Percentiles rank a stretch among this genome's conserved stretches.
These are phyloP conservation scores for Amphiprion ocellaris DNA, from an alignment of 2,113 vertebrate genomes.

Conservation along the genomic window DNA sequence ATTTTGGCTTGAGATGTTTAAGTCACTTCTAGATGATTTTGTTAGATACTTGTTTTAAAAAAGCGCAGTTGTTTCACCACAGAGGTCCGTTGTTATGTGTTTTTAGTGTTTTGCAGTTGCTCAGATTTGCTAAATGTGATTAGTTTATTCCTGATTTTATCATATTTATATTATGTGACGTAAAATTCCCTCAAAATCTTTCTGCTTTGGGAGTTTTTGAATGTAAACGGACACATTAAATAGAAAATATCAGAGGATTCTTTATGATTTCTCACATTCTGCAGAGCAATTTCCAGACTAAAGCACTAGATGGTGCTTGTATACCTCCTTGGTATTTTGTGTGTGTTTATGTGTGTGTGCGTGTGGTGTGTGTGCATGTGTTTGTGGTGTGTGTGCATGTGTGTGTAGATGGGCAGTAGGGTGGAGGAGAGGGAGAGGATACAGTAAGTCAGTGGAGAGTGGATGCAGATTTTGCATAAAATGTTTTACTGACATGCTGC, in stretches of 20 bases:
- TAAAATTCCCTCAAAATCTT: neutral
- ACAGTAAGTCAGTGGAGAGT: constrained; percentile 30
- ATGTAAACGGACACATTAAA: neutral
- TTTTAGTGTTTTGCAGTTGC: neutral
- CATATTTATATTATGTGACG: neutral
- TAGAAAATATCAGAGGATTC: neutral
- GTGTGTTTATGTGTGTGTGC: constrained; percentile 33
- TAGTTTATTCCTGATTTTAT: neutral
- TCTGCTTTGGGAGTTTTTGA: neutral
- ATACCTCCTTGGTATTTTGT: constrained; percentile 84
- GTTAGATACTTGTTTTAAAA: too few species aligned
- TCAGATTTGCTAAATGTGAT: neutral
- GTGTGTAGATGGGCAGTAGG: constrained; percentile 48
- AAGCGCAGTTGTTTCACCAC: neutral
- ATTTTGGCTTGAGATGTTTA: neutral
- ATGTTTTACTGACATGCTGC: constrained; percentile 33
- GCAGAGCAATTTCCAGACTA: constrained; percentile 86
- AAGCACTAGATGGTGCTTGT: constrained; percentile 97
- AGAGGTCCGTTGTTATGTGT: neutral
- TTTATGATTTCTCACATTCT: constrained; percentile 42
- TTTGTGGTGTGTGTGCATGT: constrained; percentile 25
- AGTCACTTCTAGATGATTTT: neutral
- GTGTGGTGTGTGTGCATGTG: constrained; percentile 48
- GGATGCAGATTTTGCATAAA: constrained; percentile 59
- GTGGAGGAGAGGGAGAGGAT: neutral